Evolutionary conservation across 2,113 vertebrate species (phyloP), one percentile per base, ranked within the genome.

Genomic region (Sander lucioperca): DNA sequence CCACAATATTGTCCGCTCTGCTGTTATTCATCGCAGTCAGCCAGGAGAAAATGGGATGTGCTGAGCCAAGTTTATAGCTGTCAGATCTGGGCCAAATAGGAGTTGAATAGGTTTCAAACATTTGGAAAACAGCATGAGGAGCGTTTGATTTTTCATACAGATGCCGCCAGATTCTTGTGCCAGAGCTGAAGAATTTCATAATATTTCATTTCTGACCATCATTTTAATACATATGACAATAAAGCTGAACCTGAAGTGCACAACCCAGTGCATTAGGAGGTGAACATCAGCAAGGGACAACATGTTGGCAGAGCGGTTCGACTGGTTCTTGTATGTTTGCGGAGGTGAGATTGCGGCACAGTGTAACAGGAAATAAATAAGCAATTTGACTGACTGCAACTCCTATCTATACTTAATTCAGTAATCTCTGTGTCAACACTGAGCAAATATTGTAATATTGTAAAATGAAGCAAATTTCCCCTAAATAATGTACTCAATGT

Each of bases 31-130:
- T 92, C 91, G 77, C 91, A 85, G 88, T 79, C 88, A 82, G 88
- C 88, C 85, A 58, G 85, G 84, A 91, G 90, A 86, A 90, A 91
- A 91, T 82, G 91, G 88, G 82, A 89, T 76, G 86, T 85, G 90
- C 83, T 4, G 88, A 85, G 91, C 91, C 91, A 92, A 92, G 90
- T 91, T 92, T 90, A 77, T 67, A 77, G 89, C 92, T 82, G 88
- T 92, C 89, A 92, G 90, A 94, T 83, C 86, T 84, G 82, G 80
- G 88, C 91, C 93, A 92, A 92, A 92, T 84, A 63, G 65, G 67
- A 92, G 77, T 82, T 92, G 92, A 94, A 91, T 9, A 57, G 83
- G 64, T 91, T 94, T 93, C 90, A 93, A 93, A 92, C 91, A 90
- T 91, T 90, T 90, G 88, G 83, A 88, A 83, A 90, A 79, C 86